Evolutionary conservation across 2,888 invertebrate species (phyloP), one percentile per base, ranked within the genome.

Genomic region (Adelphocoris suturalis): DNA sequence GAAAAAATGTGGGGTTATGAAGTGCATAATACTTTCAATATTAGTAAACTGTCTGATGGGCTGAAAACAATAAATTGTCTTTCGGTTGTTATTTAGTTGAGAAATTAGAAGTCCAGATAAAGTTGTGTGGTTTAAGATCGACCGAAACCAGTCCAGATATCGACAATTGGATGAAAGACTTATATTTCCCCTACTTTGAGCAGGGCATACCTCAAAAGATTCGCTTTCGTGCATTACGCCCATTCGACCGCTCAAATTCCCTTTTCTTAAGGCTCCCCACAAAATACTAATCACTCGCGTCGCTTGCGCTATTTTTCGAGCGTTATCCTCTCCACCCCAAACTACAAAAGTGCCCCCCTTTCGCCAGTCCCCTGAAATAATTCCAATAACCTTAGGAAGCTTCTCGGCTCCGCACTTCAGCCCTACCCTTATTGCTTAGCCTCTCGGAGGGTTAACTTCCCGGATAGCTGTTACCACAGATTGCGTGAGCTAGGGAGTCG

Each of bases 351-450:
- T 16, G 14, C 19, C 37, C 27, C n/a, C 19, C n/a, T n/a, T 11
- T 37, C 14, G 78, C 78, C 37, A 0, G 16, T 47, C 47, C 19
- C 46, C 13, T 11, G 37, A 37, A 19, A 47, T 80, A 80, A 80
- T 80, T 80, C 78, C 78, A 80, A 80, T 80, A 80, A 46, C 78
- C 78, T n/a, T 13, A 47, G 75, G n/a, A 75, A 28, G n/a, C 47
- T 19, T 47, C 47, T 80, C 46, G 14, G 47, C 46, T 19, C 14
- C 7, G 7, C 37, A 37, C 37, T 37, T 37, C 37, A 37, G 37
- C 37, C 37, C 37, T 37, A 37, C 16, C 7, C 37, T 37, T 80
- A 68, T 23, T 68, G 68, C 68, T 23, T 23, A 68, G 23, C 23
- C 23, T 11, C 57, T 37, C 37, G 37, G 19, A n/a, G 57, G 57